Base-by-base conservation (phyloP, 2,888 invertebrate species). In the Folsomia manolachei region DNA sequence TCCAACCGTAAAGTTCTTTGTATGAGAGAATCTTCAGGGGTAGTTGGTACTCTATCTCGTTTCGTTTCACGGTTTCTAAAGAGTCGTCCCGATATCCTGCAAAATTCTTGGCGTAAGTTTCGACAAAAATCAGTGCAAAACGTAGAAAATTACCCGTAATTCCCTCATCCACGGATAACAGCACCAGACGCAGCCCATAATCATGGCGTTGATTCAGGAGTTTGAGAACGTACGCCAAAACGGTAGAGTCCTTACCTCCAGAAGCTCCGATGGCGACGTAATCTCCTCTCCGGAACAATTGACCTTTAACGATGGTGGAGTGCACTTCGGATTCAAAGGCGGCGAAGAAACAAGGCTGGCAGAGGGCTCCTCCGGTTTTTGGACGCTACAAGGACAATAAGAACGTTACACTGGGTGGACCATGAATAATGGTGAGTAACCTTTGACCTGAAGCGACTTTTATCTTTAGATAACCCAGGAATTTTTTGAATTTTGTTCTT, bases 1-100 rank as follows among this genome's bases (percentile, higher is more conserved):
- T 97, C 99, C 99, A 99, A 0, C 97, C 97, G 86, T 98, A 99
- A 2, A 99, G 86, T 81, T 98, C 96, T 86, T 97, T 92, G 83
- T 99, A 99, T 0, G 97, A 97, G 7, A 98, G 86, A 75, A 99
- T 95, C 86, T 94, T 96, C 56, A 99, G 85, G 0, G 95, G 91
- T 86, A 99, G 90, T 81, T 90, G 89, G 86, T 98, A 99, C 83
- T 98, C 96, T 81, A 93, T 90, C 71, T 93, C 88, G 83, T 99
- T 99, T 83, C 92, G 89, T 83, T 97, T 94, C 0, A 99, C 99
- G 0, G 97, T 97, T 85, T 97, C 92, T 70, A 97, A 86, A 83
- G 97, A 97, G 83, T 98, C 97, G 84, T 98, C 97, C 80, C 98
- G 87, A 83, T 95, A 95, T 0, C 94, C 92, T 82, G 39, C n/a